Base-by-base conservation (phyloP, 2,888 invertebrate genomes). In the Byasa hedistus region DNA sequence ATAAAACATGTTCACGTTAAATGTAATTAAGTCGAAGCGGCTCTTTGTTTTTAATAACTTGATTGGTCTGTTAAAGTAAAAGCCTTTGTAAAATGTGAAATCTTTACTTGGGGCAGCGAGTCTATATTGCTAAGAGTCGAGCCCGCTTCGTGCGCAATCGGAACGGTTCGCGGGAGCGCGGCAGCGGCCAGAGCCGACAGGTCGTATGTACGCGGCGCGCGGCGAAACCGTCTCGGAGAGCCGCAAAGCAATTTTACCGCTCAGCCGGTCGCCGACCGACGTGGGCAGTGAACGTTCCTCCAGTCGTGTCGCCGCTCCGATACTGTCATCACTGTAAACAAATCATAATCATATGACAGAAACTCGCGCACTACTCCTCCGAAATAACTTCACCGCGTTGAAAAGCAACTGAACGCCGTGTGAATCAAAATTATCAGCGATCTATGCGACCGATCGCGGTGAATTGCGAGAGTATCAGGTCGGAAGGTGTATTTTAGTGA, bases 381-480 rank as follows among this genome's bases (percentile, higher is more conserved):
- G 82, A 82, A 86, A 71, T 66, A 77, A 75, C 69, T 70, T 70
- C 74, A 76, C 81, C 72, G 72, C 80, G 75, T 78, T 85, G 77
- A 85, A 85, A 84, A 15, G 36, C 39, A 54, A 58, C 63, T 27
- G 32, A 68, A 68, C 66, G 51, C 12, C 51, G 17, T 23, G 68
- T 39, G 55, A 58, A 68, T 67, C 68, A 56, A 65, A 39, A 69
- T 69, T 32, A 63, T 66, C 69, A 66, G 57, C 54, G 52, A 66
- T 68, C 89, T 80, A 86, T 83, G 69, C 75, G 78, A 77, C 83
- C 86, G 86, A 78, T 76, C 77, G 79, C 79, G 73, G 78, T 87
- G 88, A 86, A 82, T 86, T 85, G 78, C 72, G 76, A 78, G 73
- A 79, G 80, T 76, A 79, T 75, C 78, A 79, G 78, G 79, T 82